Conservation (phyloP, 2,113 vertebrate species). For the Tichodroma muraria region DNA sequence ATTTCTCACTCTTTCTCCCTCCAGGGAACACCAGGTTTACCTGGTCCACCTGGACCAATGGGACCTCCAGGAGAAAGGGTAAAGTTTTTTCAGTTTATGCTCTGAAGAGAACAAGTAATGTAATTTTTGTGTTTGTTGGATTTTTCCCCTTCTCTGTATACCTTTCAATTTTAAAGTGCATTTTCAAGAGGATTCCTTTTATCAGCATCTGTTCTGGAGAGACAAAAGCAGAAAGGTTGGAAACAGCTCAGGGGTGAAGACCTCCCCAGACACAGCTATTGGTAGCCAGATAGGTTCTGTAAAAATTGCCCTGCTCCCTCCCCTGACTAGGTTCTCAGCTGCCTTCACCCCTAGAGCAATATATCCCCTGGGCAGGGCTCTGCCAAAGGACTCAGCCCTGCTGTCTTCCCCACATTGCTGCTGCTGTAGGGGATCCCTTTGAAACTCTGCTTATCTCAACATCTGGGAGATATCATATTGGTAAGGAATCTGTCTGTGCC, state of each 20-base stretch:
- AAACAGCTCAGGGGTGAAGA: neutral
- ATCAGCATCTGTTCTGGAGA: neutral
- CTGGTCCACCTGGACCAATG: constrained; percentile 80
- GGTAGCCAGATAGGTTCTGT: neutral
- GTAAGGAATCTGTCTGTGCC: neutral
- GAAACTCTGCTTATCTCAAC: neutral
- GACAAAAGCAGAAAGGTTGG: neutral
- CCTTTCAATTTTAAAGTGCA: neutral
- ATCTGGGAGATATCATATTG: neutral
- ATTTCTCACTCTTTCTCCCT: constrained; percentile 4
- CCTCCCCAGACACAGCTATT: neutral
- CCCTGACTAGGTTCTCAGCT: neutral
- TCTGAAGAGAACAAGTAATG: neutral
- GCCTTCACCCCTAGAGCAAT: neutral
- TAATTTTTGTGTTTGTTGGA: accelerated
- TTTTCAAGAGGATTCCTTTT: neutral
- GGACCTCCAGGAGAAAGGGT: constrained; percentile 90
- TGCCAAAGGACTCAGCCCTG: neutral
- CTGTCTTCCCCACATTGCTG: neutral
- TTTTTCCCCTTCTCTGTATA: neutral
- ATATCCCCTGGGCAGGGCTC: neutral
- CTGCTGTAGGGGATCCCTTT: neutral
- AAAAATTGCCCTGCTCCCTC: neutral
- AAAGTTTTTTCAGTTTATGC: constrained; percentile 31
- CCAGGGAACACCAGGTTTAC: constrained; percentile 84